Evolutionary conservation across 1,140 invertebrate genomes (phyloP), one percentile per base, ranked within the genome.

Genomic region (Drosophila nigrodunni): DNA sequence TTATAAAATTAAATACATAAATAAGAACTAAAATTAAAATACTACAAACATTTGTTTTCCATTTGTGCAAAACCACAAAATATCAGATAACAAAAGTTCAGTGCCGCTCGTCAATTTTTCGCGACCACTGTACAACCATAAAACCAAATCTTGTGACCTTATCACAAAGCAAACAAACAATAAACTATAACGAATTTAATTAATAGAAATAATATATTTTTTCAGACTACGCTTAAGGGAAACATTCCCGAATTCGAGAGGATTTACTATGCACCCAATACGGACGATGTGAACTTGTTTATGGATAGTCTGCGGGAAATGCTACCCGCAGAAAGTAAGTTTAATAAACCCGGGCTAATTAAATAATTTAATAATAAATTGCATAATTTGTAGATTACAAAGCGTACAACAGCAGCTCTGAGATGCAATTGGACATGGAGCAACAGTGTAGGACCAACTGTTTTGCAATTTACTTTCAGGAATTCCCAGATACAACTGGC

Each of bases 211-310:
- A 46, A 21, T 8, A 11, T 46, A 9, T 9, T 43, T 35, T 15
- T 47, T 5, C 46, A 88, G 83, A 7, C 34, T 2, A 34, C 57
- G 1, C 77, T 88, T 0, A 68, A 60, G 34, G 37, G 52, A 46
- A 11, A 64, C 8, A 85, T 90, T 11, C 86, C 82, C 64, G 77
- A 92, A n/a, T 47, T 43, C 1, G 91, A 92, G 52, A 62, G 37
- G 0, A 49, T 94, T 15, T 91, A 92, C 30, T 94, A 92, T 76
- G 62, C 91, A 3, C 93, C 93, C 3, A 67, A 55, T 6, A 90
- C 75, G 2, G 34, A 77, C 1, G 92, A 90, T 43, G 83, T 80
- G 7, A 67, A 75, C 61, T 61, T 72, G 5, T 64, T 94, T 2
- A 92, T 93, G 68, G 86, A 91, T 18, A 52, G 76, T 25, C 79